Evolutionary conservation across 2,797 vertebrate genomes (phyloP), one percentile per base, ranked within the genome.

Genomic region (Tamandua tetradactyla): DNA sequence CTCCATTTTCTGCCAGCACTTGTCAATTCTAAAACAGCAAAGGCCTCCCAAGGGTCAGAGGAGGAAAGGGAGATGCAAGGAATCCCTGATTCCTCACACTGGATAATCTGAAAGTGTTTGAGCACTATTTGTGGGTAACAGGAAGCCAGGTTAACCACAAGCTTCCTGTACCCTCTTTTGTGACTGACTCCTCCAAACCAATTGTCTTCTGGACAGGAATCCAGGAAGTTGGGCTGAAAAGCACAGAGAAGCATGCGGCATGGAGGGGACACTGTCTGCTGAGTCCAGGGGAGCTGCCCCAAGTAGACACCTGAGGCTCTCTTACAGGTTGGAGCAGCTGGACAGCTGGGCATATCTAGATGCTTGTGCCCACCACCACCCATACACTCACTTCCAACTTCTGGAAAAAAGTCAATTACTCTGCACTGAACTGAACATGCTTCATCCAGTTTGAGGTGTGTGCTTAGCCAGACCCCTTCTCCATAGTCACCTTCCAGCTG

Each of bases 121-220:
- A 3, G 68, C 75, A 72, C 74, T 88, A 23, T 61, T 68, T 90
- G 79, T 66, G 23, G 62, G 30, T 52, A 69, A 78, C 59, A 86
- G 93, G 91, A 92, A 93, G 78, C 23, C 87, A 92, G 64, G 79
- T 18, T 52, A 71, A 74, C 79, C 72, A 49, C n/a, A 18, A 52
- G 52, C 32, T 88, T 95, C 79, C 93, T 90, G 49, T 7, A 68
- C 47, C 17, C 74, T 92, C 62, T 86, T 15, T 35, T 52, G 40
- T n/a, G 42, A 69, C 62, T 74, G 42, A 79, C 4, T 81, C 61
- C 32, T 88, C 90, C 82, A 92, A 74, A 72, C 62, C 42, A 69
- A 32, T 2, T 82, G 89, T 69, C 37, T 49, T 76, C 44, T 76
- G 82, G 92, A 80, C 47, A 89, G 90, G 49, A 90, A 69, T 32